Base-by-base conservation (phyloP, 2,888 invertebrate species). In the Pammene fasciana region DNA sequence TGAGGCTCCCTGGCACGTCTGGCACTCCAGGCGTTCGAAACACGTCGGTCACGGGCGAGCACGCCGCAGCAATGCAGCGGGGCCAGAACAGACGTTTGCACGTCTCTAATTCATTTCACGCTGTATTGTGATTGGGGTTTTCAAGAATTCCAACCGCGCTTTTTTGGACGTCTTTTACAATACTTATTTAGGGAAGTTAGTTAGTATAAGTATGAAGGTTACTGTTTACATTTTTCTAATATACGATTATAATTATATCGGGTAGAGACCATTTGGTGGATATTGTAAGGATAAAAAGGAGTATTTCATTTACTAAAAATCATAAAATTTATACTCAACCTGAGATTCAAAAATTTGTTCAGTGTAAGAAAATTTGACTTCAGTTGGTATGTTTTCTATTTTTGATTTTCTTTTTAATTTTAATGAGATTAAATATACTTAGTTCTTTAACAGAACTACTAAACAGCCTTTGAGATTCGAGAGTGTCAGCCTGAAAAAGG, bases 91-190 rank as follows among this genome's bases (percentile, higher is more conserved):
- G 76, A 70, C 71, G 70, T 78, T 79, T 81, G 79, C 75, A 72
- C 78, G 75, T 72, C 78, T 78, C 77, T 85, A 84, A 87, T 86
- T 82, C 83, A 87, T 88, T 86, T 85, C 82, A 86, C 81, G 84
- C 74, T 71, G 77, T 78, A 78, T 77, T 78, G 75, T 77, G 75
- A 68, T 68, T 72, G 71, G 76, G 73, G 73, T 75, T 61, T 60
- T 50, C 34, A 18, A 43, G 45, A 57, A 65, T 64, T 56, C 56
- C 48, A 41, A 34, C 34, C 13, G 14, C 10, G n/a, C 16, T 54
- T 55, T 59, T 68, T 65, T 65, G 14, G 14, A 4, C 1, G 50
- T 45, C 14, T 41, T n/a, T 62, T 52, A 52, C 10, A 38, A 38
- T 48, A 16, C 36, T 18, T 50, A 61, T 38, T 62, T 26, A 26